Evolutionary conservation across 1,140 invertebrate genomes (phyloP), one percentile per base, ranked within the genome.

Genomic region (Plodia interpunctella): DNA sequence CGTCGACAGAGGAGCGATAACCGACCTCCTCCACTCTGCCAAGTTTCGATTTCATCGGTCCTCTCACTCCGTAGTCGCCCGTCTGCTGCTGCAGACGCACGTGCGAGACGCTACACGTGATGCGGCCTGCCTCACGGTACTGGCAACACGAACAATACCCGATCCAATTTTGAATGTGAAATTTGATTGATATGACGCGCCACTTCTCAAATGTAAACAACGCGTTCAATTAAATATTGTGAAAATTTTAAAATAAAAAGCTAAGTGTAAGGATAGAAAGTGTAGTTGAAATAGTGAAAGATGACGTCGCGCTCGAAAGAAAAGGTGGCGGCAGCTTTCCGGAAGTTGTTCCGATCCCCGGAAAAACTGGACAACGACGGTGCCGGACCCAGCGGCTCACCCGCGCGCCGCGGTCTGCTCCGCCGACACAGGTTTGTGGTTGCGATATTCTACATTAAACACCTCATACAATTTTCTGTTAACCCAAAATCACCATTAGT

Each of bases 261-360:
- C 73, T 65, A 30, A 69, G 70, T 76, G 72, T 67, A 63, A 63
- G 55, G 57, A 72, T 76, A 68, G 71, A 63, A 71, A 76, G 72
- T 76, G 72, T 52, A 64, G 53, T 59, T 67, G 25, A 63, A 69
- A 54, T 57, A 65, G 74, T 78, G 71, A 60, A 82, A 76, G 52
- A 95, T 95, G 94, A 93, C 93, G 65, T 94, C 94, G 60, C 92
- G 94, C 60, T 94, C 94, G 4, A 95, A 94, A 80, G 92, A 93
- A 70, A 90, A 90, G 74, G 93, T 96, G 30, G 92, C 94, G 5
- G 93, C 94, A 19, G 94, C 94, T 21, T 93, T 96, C 78, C 90
- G 94, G 63, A 95, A 95, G 84, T 86, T 96, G 58, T 96, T 96
- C 78, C 93, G 92, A 62, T 91, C 93, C 21, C 92, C 93, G 8